phyloP scores from a whole-genome alignment of 2,888 invertebrate species.

The Melieria crassipennis region DNA sequence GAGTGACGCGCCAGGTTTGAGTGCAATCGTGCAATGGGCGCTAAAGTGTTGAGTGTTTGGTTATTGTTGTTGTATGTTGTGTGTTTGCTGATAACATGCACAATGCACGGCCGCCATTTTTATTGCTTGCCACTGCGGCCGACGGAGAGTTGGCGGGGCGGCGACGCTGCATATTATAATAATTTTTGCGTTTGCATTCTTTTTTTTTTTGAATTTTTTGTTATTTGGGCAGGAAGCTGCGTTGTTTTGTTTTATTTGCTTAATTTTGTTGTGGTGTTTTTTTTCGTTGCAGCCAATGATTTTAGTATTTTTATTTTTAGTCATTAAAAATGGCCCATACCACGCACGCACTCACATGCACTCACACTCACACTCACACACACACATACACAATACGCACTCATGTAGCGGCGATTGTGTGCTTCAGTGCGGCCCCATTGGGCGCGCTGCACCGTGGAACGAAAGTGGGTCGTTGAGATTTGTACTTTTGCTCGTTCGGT shows the following conservation, averaged over 20 bases:
- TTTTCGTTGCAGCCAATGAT: conserved; percentile 29
- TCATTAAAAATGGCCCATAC: conserved; percentile 52
- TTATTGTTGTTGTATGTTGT: background rate
- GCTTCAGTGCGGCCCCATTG: conserved; percentile 24
- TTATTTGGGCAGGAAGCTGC: background rate
- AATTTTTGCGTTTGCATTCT: conserved; percentile 37
- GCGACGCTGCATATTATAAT: conserved; percentile 34
- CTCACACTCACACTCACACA: conserved; percentile 15
- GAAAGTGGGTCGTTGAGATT: conserved; percentile 58
- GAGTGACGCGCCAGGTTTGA: conserved; percentile 21
- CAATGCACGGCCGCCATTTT: conserved; percentile 28
- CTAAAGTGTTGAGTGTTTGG: background rate
- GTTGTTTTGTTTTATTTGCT: conserved; percentile 28
- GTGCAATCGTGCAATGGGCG: conserved; percentile 26
- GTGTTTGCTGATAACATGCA: conserved; percentile 17
- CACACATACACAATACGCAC: background rate
- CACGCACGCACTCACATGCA: conserved; percentile 49
- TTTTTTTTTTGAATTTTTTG: conserved; percentile 20
- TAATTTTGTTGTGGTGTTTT: conserved; percentile 27
- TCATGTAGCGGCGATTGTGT: conserved; percentile 7
- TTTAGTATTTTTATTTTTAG: conserved; percentile 49
- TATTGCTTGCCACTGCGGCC: conserved; percentile 13
- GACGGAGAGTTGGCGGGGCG: background rate
- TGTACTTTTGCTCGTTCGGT: conserved; percentile 20
- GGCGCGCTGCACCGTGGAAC: conserved; percentile 47